These are phyloP conservation scores for Dasyurus viverrinus DNA, from an alignment of 2,113 vertebrate species.

Conservation along the genomic window DNA sequence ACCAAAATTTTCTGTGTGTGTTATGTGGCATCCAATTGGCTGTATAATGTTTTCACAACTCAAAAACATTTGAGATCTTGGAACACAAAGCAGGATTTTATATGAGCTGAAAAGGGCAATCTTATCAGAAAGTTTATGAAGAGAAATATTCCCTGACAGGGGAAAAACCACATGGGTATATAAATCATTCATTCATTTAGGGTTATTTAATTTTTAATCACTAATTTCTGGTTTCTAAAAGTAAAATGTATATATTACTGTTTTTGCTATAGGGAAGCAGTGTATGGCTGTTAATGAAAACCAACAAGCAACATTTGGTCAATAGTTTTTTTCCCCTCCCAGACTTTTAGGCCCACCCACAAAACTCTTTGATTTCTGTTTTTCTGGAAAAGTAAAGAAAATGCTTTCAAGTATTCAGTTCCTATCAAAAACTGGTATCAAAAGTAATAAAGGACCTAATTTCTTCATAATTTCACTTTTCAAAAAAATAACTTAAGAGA, in stretches of 20 bases:
- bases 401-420: slow-evolving; percentile 77
- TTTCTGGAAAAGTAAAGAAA: slow-evolving; percentile 68
- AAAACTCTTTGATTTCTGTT: slow-evolving; percentile 56
- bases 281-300: slow-evolving; percentile 8
- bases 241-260: slow-evolving; percentile 9
- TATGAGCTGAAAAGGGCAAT: background rate
- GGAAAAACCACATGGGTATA: slow-evolving; percentile 27
- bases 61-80: background rate
- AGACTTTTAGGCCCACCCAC: background rate
- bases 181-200: background rate
- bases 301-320: slow-evolving; percentile 10
- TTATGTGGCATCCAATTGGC: background rate
- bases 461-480: slow-evolving; percentile 71
- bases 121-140: background rate
- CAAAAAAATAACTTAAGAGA: slow-evolving; percentile 83
- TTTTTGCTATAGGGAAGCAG: slow-evolving; percentile 28
- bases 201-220: slow-evolving; percentile 39
- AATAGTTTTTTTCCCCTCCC: background rate
- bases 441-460: slow-evolving; percentile 77
- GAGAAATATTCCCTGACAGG: background rate
- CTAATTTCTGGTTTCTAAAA: slow-evolving; percentile 51
- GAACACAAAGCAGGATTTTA: background rate
- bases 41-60: background rate
- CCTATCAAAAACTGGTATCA: slow-evolving; percentile 76
- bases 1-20: background rate